Evolutionary conservation across 2,797 vertebrate genomes (phyloP).

Genomic region (Mergus octosetaceus): DNA sequence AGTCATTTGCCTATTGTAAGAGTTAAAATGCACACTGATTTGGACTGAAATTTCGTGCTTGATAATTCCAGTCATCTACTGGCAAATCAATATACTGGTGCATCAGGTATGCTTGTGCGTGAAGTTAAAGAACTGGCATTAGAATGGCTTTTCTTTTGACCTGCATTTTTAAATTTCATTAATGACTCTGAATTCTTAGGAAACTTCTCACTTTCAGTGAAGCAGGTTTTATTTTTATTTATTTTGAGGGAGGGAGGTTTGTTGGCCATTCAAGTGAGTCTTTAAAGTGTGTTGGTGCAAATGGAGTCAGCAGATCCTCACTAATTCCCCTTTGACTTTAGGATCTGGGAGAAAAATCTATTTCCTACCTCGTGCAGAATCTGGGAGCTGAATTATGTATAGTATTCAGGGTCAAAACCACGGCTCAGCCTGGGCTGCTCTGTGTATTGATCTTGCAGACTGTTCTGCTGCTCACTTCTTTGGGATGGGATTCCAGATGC

Average conservation of each 20-base stretch:
- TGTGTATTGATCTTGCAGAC: not conserved
- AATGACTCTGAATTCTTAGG: not conserved
- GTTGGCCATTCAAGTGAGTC: not conserved
- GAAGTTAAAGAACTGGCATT: not conserved
- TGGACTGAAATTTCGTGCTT: constrained; percentile 16
- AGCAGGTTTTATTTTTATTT: not conserved
- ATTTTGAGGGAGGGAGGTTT: not conserved
- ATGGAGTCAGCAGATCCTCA: not conserved
- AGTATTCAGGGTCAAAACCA: not conserved
- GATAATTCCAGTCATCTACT: not conserved
- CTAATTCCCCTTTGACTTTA: not conserved
- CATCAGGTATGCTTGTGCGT: not conserved
- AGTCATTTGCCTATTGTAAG: constrained; percentile 5
- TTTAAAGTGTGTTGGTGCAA: not conserved
- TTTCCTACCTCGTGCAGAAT: not conserved
- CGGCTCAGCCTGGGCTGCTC: not conserved
- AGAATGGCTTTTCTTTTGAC: not conserved
- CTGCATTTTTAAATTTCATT: not conserved
- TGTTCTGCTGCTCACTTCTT: not conserved
- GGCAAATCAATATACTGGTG: not conserved
- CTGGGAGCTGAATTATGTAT: not conserved
- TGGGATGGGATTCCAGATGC: not conserved
- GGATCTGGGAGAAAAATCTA: not conserved
- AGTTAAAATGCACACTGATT: not conserved
- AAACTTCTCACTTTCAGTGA: not conserved